Evolutionary conservation across 2,888 invertebrate genomes (phyloP).

Genomic region (Limenitis camilla): DNA sequence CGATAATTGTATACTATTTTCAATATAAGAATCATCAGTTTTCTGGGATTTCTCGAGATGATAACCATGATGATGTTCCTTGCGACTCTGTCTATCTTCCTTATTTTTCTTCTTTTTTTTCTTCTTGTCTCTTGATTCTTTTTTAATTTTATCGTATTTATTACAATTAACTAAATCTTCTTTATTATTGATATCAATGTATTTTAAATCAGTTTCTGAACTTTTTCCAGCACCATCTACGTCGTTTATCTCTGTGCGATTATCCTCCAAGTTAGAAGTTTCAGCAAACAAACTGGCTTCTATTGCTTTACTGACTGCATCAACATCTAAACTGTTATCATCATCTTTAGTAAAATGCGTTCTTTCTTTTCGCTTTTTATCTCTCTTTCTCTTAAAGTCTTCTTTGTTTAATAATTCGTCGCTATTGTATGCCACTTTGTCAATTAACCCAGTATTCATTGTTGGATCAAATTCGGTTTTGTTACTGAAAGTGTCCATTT

Average conservation of each 20-base stretch:
- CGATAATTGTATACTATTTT: slow-evolving; percentile 36
- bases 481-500: slow-evolving; percentile 28
- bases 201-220: slow-evolving; percentile 74
- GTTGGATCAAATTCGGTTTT: slow-evolving; percentile 39
- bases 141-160: slow-evolving; percentile 58
- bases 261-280: slow-evolving; percentile 67
- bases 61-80: slow-evolving; percentile 79
- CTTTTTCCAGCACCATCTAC: slow-evolving; percentile 34
- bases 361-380: slow-evolving; percentile 78
- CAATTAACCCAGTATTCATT: slow-evolving; percentile 25
- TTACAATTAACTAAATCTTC: slow-evolving; percentile 22
- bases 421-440: slow-evolving; percentile 27
- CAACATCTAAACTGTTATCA: slow-evolving; percentile 86
- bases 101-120: slow-evolving; percentile 89
- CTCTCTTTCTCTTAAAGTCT: slow-evolving; percentile 74
- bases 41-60: slow-evolving; percentile 69
- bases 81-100: slow-evolving; percentile 82
- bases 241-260: slow-evolving; percentile 44
- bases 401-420: slow-evolving; percentile 55
- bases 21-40: slow-evolving; percentile 35
- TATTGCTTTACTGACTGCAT: slow-evolving; percentile 86
- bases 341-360: slow-evolving; percentile 76
- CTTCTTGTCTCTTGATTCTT: slow-evolving; percentile 83
- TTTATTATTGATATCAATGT: slow-evolving; percentile 30
- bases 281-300: slow-evolving; percentile 87